These are phyloP conservation scores for Typhlichthys subterraneus DNA, from an alignment of 2,797 vertebrate species.

Conservation along the genomic window DNA sequence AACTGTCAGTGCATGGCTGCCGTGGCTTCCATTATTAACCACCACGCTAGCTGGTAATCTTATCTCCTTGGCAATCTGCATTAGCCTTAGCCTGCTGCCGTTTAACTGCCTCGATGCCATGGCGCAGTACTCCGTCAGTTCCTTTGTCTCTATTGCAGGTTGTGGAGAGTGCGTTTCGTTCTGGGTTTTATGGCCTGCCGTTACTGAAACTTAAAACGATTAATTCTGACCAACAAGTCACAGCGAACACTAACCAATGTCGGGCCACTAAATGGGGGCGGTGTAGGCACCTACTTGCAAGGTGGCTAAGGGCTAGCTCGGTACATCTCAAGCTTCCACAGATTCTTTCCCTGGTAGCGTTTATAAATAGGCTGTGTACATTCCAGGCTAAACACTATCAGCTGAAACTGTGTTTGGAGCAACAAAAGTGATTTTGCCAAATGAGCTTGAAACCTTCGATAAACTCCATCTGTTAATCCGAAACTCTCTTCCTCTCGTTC, in stretches of 20 bases:
- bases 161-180: constrained; percentile 24
- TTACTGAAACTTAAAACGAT: neutral
- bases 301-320: neutral
- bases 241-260: too few species aligned
- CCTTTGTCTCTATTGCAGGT: constrained; percentile 1
- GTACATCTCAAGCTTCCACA: neutral
- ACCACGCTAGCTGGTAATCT: constrained; percentile 65
- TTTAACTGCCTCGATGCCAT: constrained; percentile 44
- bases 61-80: constrained; percentile 70
- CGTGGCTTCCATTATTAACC: constrained; percentile 61
- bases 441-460: constrained; percentile 13
- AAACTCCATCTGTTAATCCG: constrained; percentile 45
- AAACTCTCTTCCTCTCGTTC: constrained; percentile 24
- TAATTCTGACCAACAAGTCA: too few species aligned
- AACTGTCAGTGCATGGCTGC: constrained; percentile 58
- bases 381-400: constrained; percentile 27
- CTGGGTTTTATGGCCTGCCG: constrained; percentile 11
- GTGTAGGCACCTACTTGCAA: neutral
- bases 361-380: constrained; percentile 39
- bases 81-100: constrained; percentile 48
- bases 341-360: constrained; percentile 20
- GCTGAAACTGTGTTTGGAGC: constrained; percentile 6
- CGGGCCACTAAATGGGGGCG: too few species aligned
- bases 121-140: constrained; percentile 6
- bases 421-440: constrained; percentile 22